Evolutionary conservation across 1,140 invertebrate genomes (phyloP), one percentile per base, ranked within the genome.

Genomic region (Panagrolaimus sp.): DNA sequence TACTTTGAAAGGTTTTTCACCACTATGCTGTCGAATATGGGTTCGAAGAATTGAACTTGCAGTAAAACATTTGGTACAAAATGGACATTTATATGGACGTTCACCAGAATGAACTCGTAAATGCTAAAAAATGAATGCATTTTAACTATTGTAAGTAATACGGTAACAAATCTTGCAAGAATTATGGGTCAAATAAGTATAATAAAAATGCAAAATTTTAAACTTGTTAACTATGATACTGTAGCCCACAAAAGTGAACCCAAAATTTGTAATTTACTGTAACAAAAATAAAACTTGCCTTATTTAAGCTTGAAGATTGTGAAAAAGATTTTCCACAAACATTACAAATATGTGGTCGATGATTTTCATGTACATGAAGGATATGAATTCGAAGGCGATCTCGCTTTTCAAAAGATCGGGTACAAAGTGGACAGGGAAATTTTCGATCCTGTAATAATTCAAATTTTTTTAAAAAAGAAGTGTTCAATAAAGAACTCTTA

Each of bases 341-440:
- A 17, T 80, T 71, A 74, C 86, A 87, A 70, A 85, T 84, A 78
- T 87, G 87, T 1, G 86, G 86, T 43, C 86, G 78, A 69, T 87
- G 86, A 72, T 86, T 87, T 73, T 87, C 87, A 69, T 87, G 86
- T 15, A 87, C 86, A 75, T 87, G 86, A 17, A 87, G 76, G 64
- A 87, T 82, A 72, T 87, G 86, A 67, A 87, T 87, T 2, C 86
- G 78, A 21, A 87, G 78, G 26, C 86, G 81, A 70, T 87, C 86
- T 43, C 86, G 74, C 72, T 87, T 87, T 73, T 87, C 86, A 73
- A 87, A 87, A 5, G 86, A 87, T 72, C 86, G 83, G 15, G 81
- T 77, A 71, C 86, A 87, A 7, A 87, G 76, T 67, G 84, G 83
- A 73, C 86, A 87, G 5, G 86, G 86, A 76, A 85, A 87, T 65